Conservation (phyloP, 53 echinoderm and acorn worm species). For the Temnopleurus reevesii region DNA sequence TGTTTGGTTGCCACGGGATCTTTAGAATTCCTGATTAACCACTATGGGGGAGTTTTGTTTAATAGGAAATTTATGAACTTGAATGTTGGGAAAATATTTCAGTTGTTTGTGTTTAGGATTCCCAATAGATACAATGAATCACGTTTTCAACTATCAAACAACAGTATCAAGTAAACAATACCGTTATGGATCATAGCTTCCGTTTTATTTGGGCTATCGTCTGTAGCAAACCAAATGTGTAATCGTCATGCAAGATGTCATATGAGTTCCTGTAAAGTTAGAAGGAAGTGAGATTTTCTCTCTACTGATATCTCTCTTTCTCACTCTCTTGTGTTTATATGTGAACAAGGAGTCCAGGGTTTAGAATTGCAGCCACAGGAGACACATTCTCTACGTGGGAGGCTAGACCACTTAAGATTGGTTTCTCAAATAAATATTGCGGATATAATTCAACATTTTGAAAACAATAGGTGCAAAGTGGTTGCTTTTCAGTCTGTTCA, state of each 20-base stretch:
- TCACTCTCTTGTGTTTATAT: not conserved
- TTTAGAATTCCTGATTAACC: not conserved
- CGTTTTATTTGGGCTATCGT: not conserved
- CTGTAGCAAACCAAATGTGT: not conserved
- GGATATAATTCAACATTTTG: not conserved
- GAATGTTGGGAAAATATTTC: not conserved
- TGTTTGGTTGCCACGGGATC: not conserved
- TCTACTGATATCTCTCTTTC: too few species aligned
- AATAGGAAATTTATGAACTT: not conserved
- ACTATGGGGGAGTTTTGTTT: too few species aligned
- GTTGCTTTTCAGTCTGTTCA: not conserved
- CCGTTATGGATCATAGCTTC: not conserved
- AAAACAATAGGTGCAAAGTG: not conserved
- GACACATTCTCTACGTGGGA: not conserved
- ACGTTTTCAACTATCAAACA: not conserved
- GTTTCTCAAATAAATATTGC: not conserved
- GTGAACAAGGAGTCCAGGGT: not conserved
- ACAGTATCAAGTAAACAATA: conserved; percentile 1
- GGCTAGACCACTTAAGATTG: not conserved
- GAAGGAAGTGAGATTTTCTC: not conserved
- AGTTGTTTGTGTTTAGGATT: not conserved
- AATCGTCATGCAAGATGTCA: not conserved
- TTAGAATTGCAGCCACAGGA: not conserved
- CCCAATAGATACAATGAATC: not conserved
- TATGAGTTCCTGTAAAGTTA: not conserved